These are phyloP conservation scores for Anolis sagrei DNA, from an alignment of 2,113 vertebrate species.

Conservation along the genomic window DNA sequence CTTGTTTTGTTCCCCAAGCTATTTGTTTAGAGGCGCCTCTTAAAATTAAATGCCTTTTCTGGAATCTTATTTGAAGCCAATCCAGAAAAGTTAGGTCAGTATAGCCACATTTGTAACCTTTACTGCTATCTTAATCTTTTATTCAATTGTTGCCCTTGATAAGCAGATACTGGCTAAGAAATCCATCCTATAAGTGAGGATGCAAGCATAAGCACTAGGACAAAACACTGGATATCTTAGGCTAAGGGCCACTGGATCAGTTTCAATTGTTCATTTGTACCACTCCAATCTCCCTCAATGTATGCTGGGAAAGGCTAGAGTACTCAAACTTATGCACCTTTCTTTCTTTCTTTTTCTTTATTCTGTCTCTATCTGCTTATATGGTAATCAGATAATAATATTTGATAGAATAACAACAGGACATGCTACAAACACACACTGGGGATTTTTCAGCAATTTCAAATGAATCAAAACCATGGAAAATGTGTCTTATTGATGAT, in stretches of 20 bases:
- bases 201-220: neutral
- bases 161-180: neutral
- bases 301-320: neutral
- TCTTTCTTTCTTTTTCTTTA: too few species aligned
- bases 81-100: neutral
- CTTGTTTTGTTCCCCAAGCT: too few species aligned
- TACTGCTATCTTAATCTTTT: neutral
- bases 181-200: neutral
- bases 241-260: neutral
- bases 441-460: neutral
- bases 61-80: too few species aligned
- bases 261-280: neutral
- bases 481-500: neutral
- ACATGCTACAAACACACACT: neutral
- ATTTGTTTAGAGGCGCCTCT: too few species aligned
- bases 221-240: neutral
- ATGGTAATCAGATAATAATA: neutral
- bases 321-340: too few species aligned
- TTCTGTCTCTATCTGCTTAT: neutral
- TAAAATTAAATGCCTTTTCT: too few species aligned
- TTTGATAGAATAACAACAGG: neutral
- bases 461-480: constrained; percentile 1
- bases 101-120: too few species aligned
- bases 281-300: neutral
- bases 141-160: neutral